These are phyloP conservation scores for Tetropium fuscum DNA, from an alignment of 2,888 invertebrate species.

Conservation along the genomic window DNA sequence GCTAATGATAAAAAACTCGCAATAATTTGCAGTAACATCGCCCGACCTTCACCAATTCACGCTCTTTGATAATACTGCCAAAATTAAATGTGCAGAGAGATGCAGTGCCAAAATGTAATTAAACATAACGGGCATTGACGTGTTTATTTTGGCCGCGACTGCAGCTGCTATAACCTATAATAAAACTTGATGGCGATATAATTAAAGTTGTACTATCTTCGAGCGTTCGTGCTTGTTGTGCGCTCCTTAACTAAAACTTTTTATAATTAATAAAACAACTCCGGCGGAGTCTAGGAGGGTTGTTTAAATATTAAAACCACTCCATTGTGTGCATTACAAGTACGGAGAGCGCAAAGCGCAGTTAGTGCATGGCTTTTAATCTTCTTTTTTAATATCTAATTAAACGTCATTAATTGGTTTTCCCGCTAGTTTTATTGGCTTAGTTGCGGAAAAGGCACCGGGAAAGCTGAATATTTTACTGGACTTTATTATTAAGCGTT, in stretches of 20 bases:
- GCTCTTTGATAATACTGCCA: no score
- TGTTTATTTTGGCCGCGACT: no score
- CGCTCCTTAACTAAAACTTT: constrained; percentile 9
- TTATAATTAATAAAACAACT: constrained; percentile 16
- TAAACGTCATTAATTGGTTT: constrained; percentile 23
- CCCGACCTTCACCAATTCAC: no score
- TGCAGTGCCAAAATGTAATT: no score
- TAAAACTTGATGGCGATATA: neutral
- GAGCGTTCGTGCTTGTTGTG: constrained; percentile 3
- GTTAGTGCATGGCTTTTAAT: constrained; percentile 11
- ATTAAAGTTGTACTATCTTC: neutral
- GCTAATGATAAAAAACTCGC: no score
- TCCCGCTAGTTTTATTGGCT: constrained; percentile 18
- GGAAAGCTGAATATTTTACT: neutral
- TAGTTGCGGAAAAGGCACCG: constrained; percentile 8
- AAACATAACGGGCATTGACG: no score
- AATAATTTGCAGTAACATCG: no score
- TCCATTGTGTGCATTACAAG: constrained; percentile 22
- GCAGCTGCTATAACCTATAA: no score
- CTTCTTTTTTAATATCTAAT: constrained; percentile 5
- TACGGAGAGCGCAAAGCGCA: constrained; percentile 7
- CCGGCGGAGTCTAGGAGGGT: constrained; percentile 1
- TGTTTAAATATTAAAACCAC: constrained; percentile 28
- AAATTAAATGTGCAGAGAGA: no score
- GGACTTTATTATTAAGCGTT: neutral